Percentiles rank a stretch among this genome's conserved stretches.
Conservation (phyloP, 2,797 vertebrate species). For the Argentina silus region DNA sequence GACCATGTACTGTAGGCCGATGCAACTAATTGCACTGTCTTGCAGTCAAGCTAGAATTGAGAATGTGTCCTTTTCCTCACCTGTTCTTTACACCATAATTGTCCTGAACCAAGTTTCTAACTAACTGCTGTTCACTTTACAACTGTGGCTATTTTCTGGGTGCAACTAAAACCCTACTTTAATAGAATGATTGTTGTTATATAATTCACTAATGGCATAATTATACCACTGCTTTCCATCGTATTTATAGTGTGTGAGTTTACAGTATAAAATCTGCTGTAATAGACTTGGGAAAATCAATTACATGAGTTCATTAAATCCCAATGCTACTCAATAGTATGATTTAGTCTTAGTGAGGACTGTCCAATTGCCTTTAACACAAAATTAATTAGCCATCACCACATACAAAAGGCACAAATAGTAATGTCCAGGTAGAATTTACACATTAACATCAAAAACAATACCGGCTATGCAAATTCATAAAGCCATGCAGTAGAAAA, state of each 20-base stretch:
- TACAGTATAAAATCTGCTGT: neutral
- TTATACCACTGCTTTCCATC: neutral
- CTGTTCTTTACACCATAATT: neutral
- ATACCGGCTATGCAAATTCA: neutral
- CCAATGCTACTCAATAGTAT: neutral
- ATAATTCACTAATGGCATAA: neutral
- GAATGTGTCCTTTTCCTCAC: too few species aligned
- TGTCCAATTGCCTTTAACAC: neutral
- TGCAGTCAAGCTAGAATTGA: neutral
- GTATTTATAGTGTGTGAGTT: neutral
- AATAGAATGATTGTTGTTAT: neutral
- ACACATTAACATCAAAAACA: neutral
- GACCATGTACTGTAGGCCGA: too few species aligned
- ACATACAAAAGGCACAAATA: neutral
- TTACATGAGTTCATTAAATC: slow-evolving; percentile 9
- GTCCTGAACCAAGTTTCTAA: neutral
- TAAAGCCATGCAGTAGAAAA: slow-evolving; percentile 41
- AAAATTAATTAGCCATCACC: neutral
- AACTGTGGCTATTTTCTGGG: neutral
- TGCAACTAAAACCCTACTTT: neutral
- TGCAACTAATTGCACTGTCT: neutral
- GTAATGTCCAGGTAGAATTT: neutral
- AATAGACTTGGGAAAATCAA: neutral
- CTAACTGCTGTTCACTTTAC: neutral
- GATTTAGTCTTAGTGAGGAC: too few species aligned